Base-by-base conservation (phyloP, 1,140 invertebrate genomes). In the Drosophila repletoides region DNA sequence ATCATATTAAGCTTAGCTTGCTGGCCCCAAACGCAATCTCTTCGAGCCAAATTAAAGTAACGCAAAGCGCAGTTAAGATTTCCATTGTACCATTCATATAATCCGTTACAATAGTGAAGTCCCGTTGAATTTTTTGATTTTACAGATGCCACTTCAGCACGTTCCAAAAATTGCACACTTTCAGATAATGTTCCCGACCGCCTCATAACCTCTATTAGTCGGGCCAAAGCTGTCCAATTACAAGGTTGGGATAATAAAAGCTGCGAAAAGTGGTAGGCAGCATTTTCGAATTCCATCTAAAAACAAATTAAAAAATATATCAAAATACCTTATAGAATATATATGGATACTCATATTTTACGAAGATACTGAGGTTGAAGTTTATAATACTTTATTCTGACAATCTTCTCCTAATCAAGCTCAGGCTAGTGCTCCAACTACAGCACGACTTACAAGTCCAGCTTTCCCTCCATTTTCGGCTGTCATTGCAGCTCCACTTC, bases 1-100 rank as follows among this genome's bases (percentile, higher is more conserved):
- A 98, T 97, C 97, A 99, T 99, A 74, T 96, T 95, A 58, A 95
- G 94, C 36, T 98, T 94, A 1, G 97, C 96, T 73, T 93, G 92
- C 59, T 94, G 93, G 0, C 96, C 96, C 95, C 96, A 98, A 68
- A 95, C 94, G 0, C 93, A 88, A 90, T 97, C 96, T 26, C 95
- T 94, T 17, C 97, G 92, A 0, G 96, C 94, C 65, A 93, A 92
- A 90, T 99, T 98, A 76, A 99, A 96, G 74, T 95, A 93, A 33
- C 96, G 94, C n/a, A 99, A 91, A 1, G 98, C 97, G 3, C 93
- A 93, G 88, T 97, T 97, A 3, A 95, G 93, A 88, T 96, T 95
- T 0, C 97, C 96, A 12, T 92, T 92, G 86, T 97, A 96, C 95
- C 96, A 97, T 72, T 97, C 94, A 83, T 95, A 94, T 0, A 98